Conservation (phyloP, 2,797 vertebrate species). For the Peromyscus nudipes region DNA sequence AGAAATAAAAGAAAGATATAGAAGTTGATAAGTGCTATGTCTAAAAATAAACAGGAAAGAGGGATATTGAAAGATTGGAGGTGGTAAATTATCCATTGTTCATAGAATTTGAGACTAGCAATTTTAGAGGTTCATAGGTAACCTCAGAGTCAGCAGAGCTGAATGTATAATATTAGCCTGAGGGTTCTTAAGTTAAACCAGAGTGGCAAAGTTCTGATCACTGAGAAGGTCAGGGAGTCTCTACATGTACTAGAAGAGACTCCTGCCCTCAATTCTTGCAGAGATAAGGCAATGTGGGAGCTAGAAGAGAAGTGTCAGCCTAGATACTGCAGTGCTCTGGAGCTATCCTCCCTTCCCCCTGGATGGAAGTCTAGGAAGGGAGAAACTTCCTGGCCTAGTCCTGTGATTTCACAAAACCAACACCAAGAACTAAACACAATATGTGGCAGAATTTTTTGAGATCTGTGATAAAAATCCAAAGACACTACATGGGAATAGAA, state of each 20-base stretch:
- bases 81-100: not conserved
- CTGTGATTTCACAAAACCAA: not conserved
- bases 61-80: not conserved
- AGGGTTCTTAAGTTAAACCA: slow-evolving; percentile 3
- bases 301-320: not conserved
- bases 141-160: not conserved
- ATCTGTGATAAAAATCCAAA: slow-evolving; percentile 49
- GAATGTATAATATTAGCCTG: not conserved
- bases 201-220: not conserved
- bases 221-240: not conserved
- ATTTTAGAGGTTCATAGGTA: not conserved
- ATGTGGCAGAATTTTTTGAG: not conserved
- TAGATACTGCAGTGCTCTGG: not conserved
- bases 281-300: not conserved
- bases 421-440: not conserved
- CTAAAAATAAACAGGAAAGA: slow-evolving; percentile 3
- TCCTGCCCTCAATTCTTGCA: not conserved
- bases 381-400: not conserved
- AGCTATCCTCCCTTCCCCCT: not conserved
- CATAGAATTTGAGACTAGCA: not conserved
- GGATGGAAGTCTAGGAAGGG: not conserved
- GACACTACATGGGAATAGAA: not conserved
- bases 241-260: not conserved
- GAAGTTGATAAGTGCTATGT: not conserved
- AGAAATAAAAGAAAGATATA: not conserved